Base-by-base conservation (phyloP, 53 echinoderm and acorn worm genomes). In the Stichopus horrens region DNA sequence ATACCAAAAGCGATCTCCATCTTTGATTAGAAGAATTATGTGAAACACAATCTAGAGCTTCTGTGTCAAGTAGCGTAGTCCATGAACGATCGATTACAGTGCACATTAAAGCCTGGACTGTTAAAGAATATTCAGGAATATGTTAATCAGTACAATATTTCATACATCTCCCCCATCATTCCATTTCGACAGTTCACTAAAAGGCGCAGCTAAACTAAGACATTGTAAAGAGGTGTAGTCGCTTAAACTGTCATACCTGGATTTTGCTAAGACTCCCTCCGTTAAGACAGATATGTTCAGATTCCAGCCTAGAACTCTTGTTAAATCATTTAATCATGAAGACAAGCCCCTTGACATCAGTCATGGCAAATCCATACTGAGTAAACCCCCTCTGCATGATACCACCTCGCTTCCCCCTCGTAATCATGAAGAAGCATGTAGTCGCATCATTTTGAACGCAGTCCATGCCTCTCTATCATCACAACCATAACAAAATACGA, bases 271-370 rank as follows among this genome's bases (percentile, higher is more conserved):
- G 76, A 83, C 52, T 89, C 92, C 21, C 86, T 94, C 16, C 88
- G 90, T 92, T 91, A 94, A 94, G 74, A 79, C 86, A 52, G 90
- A 92, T 52, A 52, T 92, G 23, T 92, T 92, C 81, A 80, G 63
- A 7, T 92, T 92, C 22, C 87, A 90, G 8, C 55, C 89, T 21
- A 7, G 7, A 74, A 10, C 90, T 86, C 78, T 87, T 8, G 16
- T 88, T 16, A 53, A 53, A 23, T 88, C 23, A 78, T 54, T 58
- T 87, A 86, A 88, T 76, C 90, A 88, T 63, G 90, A 74, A 14
- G 90, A 86, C 23, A 86, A 90, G 68, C 75, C 52, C 57, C 90
- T 90, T 18, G 87, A 86, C 76, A 87, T 86, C 57, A 87, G 86
- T 54, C 52, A 90, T 22, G 65, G 81, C 58, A 80, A 89, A 56